These are phyloP conservation scores for Holocentrus rufus DNA, from an alignment of 2,797 vertebrate species.

Conservation along the genomic window DNA sequence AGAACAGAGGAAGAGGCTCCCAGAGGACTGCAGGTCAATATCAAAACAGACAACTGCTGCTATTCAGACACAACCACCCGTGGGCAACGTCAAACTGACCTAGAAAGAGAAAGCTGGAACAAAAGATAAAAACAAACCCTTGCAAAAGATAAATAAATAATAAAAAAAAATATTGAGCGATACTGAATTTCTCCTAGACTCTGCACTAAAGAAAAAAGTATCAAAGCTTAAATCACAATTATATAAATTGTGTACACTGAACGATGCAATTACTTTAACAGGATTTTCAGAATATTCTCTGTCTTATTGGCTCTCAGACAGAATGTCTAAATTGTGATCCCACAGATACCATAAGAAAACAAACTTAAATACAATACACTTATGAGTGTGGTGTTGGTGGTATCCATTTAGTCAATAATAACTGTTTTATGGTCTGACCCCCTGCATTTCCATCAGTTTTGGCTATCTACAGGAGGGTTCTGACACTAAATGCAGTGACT, in stretches of 20 bases:
- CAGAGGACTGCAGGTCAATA: conserved; percentile 65
- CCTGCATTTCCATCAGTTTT: background rate
- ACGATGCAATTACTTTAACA: too few relatives aligned
- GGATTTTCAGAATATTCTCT: too few relatives aligned
- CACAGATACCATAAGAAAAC: too few relatives aligned
- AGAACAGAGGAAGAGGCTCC: conserved; percentile 62
- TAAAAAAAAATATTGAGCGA: conserved; percentile 18
- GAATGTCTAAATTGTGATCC: too few relatives aligned
- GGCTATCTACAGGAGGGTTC: background rate
- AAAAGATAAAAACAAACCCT: conserved; percentile 29
- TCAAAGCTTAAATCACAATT: background rate
- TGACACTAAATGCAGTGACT: conserved; percentile 11
- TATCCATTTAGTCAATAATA: too few relatives aligned
- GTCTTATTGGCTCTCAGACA: too few relatives aligned
- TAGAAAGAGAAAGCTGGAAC: conserved; percentile 54
- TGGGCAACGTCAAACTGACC: conserved; percentile 56
- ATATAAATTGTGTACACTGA: too few relatives aligned
- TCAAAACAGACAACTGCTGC: conserved; percentile 65
- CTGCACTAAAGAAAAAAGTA: background rate
- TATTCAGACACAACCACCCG: conserved; percentile 62
- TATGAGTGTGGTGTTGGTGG: too few relatives aligned
- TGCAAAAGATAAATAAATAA: conserved; percentile 44
- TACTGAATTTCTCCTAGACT: conserved; percentile 13
- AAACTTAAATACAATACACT: too few relatives aligned
- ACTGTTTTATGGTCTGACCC: too few relatives aligned